Conservation (phyloP, 2,113 vertebrate species). For the Heterotis niloticus region DNA sequence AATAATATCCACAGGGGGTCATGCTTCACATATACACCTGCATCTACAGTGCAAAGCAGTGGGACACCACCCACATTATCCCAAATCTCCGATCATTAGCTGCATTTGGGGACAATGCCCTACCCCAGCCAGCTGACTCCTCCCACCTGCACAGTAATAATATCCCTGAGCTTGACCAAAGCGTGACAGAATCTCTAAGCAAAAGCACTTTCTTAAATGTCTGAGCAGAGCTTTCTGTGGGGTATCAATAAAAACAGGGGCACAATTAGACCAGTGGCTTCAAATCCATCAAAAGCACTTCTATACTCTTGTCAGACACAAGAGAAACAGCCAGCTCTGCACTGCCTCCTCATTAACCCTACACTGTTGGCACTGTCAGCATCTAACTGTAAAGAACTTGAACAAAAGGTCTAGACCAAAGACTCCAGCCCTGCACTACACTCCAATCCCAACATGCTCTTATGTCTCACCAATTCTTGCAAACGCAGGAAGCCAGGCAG, state of each 20-base stretch:
- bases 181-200: slow-evolving; percentile 17
- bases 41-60: no score
- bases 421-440: not conserved
- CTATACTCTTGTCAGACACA: not conserved
- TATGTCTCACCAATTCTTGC: slow-evolving; percentile 82
- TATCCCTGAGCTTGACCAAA: not conserved
- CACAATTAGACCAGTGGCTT: not conserved
- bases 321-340: not conserved
- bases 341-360: not conserved
- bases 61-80: no score
- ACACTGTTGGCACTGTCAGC: not conserved
- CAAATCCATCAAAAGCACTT: not conserved
- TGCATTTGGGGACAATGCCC: not conserved
- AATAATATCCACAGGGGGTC: no score
- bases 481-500: slow-evolving; percentile 88
- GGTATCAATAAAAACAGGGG: not conserved
- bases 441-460: no score
- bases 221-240: not conserved
- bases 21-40: no score
- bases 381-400: not conserved
- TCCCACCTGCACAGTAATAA: slow-evolving; percentile 6
- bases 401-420: not conserved
- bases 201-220: slow-evolving; percentile 5
- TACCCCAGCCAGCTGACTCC: not conserved
- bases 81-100: no score